These are phyloP conservation scores for Hydraecia micacea DNA, from an alignment of 2,888 invertebrate species.

Conservation along the genomic window DNA sequence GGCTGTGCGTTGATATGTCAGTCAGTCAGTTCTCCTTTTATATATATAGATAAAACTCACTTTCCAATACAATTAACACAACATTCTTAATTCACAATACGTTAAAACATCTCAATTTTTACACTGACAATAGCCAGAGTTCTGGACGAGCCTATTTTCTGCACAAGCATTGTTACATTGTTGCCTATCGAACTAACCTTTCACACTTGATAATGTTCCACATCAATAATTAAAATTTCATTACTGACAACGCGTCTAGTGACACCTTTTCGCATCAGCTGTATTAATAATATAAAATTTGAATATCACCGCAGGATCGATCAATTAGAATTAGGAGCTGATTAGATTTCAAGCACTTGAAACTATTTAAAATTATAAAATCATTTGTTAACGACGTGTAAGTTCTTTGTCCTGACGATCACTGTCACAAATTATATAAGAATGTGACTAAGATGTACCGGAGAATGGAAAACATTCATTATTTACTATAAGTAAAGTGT, in stretches of 20 bases:
- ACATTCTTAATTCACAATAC: constrained; percentile 26
- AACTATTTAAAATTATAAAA: constrained; percentile 28
- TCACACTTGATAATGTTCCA: constrained; percentile 68
- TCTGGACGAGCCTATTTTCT: constrained; percentile 17
- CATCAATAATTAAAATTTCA: constrained; percentile 44
- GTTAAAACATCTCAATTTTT: constrained; percentile 20
- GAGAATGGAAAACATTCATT: constrained; percentile 21
- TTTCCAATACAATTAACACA: not conserved
- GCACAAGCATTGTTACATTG: constrained; percentile 31
- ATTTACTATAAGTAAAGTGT: constrained; percentile 14
- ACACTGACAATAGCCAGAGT: constrained; percentile 16
- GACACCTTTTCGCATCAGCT: constrained; percentile 13
- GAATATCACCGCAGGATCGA: constrained; percentile 12
- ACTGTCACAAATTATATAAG: constrained; percentile 45
- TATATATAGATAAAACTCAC: constrained; percentile 19
- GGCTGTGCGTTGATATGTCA: no score
- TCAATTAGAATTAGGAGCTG: constrained; percentile 42
- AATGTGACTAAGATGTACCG: constrained; percentile 3
- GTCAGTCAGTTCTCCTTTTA: no score
- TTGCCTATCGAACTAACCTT: constrained; percentile 69
- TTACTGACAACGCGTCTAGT: constrained; percentile 28
- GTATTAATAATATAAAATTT: constrained; percentile 14
- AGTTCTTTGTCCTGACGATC: constrained; percentile 17
- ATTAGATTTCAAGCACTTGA: constrained; percentile 38
- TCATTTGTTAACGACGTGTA: constrained; percentile 23